Conservation (phyloP, 2,888 invertebrate genomes). For the Lepidochitona cinerea region DNA sequence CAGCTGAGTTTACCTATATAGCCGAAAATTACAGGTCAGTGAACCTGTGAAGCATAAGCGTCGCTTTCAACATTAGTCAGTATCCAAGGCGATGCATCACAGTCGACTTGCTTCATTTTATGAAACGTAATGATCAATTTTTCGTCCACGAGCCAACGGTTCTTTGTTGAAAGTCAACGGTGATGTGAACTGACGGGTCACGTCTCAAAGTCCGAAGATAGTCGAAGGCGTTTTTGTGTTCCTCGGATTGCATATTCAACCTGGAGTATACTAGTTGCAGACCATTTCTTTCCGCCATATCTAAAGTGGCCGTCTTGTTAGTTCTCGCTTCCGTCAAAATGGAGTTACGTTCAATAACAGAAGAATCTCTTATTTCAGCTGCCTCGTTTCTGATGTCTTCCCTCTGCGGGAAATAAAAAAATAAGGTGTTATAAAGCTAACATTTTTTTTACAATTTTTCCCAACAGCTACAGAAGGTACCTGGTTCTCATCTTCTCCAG, state of each 20-base stretch:
- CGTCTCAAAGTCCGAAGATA: constrained; percentile 56
- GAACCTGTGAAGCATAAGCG: too few relatives aligned
- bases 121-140: background rate
- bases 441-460: too few relatives aligned
- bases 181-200: constrained; percentile 50
- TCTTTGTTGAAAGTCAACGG: constrained; percentile 58
- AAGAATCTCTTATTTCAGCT: constrained; percentile 45
- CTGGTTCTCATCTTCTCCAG: too few relatives aligned
- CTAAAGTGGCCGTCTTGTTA: constrained; percentile 53
- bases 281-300: constrained; percentile 49
- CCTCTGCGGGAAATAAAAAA: too few relatives aligned
- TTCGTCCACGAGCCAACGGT: constrained; percentile 38
- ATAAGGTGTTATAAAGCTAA: too few relatives aligned
- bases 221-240: constrained; percentile 57
- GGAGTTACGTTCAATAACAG: constrained; percentile 38
- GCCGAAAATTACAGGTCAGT: too few relatives aligned
- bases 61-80: too few relatives aligned
- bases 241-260: constrained; percentile 43
- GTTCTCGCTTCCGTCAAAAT: constrained; percentile 39
- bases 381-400: constrained; percentile 56
- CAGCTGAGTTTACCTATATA: too few relatives aligned
- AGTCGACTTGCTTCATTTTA: too few relatives aligned
- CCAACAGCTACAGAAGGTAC: too few relatives aligned
- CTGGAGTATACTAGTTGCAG: constrained; percentile 46
- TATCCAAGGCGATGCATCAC: too few relatives aligned